Conservation (phyloP, 2,113 vertebrate genomes). For the Amblyornis subalaris region DNA sequence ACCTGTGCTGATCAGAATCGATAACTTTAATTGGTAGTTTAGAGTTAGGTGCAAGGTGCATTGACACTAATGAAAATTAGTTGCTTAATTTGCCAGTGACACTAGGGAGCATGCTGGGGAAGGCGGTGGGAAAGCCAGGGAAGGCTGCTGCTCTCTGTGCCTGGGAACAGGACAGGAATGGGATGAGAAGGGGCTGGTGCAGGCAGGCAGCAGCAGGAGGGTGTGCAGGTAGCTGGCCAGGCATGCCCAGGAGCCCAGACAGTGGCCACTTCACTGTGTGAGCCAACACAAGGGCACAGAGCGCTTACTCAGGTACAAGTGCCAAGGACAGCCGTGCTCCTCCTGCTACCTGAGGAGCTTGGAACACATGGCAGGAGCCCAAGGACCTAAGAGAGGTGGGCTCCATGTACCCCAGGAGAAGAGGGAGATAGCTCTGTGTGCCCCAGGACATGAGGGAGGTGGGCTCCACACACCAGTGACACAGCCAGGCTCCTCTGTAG, state of each 20-base stretch:
- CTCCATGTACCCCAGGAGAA: background rate
- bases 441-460: background rate
- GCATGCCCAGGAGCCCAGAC: accelerated
- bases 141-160: background rate
- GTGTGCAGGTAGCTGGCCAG: background rate
- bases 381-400: background rate
- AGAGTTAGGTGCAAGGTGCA: background rate
- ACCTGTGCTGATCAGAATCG: background rate
- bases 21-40: constrained; percentile 7
- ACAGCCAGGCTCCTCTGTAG: background rate
- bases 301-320: accelerated
- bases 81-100: background rate
- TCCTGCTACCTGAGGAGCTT: background rate
- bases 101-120: background rate
- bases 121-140: background rate
- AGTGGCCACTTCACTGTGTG: accelerated
- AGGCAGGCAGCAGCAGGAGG: background rate
- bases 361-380: accelerated
- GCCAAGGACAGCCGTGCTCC: accelerated
- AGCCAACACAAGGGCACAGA: accelerated
- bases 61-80: constrained; percentile 13
- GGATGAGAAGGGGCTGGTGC: background rate
- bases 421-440: background rate
- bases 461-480: background rate
- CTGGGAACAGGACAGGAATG: too few species aligned